Evolutionary conservation across 2,888 invertebrate genomes (phyloP).

Genomic region (Morinoia aosen): DNA sequence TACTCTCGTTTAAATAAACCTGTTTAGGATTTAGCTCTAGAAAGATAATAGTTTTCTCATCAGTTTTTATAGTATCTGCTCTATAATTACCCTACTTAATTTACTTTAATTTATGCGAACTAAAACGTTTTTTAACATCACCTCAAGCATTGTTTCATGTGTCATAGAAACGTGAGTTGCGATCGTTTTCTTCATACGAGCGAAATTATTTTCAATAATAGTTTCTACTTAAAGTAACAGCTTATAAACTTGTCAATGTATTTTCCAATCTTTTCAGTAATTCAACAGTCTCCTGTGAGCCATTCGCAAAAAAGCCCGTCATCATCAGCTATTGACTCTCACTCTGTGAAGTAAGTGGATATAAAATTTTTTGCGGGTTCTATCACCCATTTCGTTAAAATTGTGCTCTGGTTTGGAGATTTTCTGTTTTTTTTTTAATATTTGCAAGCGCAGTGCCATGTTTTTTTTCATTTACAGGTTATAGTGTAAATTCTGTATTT

Average conservation of each 20-base stretch:
- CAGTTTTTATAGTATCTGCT: too few species aligned
- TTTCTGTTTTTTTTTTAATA: too few species aligned
- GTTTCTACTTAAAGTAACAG: background rate
- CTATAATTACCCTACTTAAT: background rate
- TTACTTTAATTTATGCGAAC: background rate
- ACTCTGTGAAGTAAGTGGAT: background rate
- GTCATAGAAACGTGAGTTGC: background rate
- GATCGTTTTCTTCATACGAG: background rate
- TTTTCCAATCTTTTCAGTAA: background rate
- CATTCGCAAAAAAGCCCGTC: background rate
- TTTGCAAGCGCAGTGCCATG: too few species aligned
- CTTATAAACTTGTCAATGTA: background rate
- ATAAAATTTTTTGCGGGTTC: background rate
- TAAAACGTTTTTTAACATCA: too few species aligned
- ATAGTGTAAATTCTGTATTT: background rate
- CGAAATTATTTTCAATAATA: background rate
- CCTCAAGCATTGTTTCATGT: background rate
- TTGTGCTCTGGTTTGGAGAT: too few species aligned
- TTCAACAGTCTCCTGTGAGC: background rate
- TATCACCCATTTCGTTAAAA: background rate
- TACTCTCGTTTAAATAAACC: background rate
- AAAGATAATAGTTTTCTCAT: background rate
- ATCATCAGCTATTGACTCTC: background rate
- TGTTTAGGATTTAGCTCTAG: background rate
- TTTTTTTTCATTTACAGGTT: background rate